Conservation (phyloP, 2,888 invertebrate species). For the Rotaria socialis region DNA sequence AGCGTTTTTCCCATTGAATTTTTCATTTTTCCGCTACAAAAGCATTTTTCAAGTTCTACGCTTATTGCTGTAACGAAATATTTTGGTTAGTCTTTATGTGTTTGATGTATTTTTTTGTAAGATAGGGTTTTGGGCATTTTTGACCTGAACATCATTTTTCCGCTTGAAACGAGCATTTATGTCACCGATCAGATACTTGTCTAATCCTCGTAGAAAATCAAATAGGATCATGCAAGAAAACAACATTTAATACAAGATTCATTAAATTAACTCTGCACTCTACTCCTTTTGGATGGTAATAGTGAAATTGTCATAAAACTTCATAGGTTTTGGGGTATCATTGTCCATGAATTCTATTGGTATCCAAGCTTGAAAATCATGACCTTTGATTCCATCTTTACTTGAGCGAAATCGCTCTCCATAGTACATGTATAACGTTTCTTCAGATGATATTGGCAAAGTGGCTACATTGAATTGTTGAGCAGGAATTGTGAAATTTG, state of each 20-base stretch:
- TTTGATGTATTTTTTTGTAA: no score
- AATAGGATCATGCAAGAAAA: no score
- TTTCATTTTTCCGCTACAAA: no score
- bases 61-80: no score
- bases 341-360: not conserved
- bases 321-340: not conserved
- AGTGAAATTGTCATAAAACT: not conserved
- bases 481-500: constrained; percentile 9
- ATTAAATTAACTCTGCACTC: not conserved
- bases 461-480: constrained; percentile 7
- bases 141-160: no score
- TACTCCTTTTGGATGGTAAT: not conserved
- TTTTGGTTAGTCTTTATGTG: no score
- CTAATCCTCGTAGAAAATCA: no score
- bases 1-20: no score
- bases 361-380: constrained; percentile 28
- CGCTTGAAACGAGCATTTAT: no score
- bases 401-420: not conserved
- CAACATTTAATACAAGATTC: not conserved
- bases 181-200: no score
- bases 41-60: no score
- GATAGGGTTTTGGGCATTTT: no score
- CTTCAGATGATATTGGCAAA: constrained; percentile 15
- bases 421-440: constrained; percentile 17
- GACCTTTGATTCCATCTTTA: constrained; percentile 8